Conservation (phyloP, 2,888 invertebrate species). For the Acanthosepion pharaonis region DNA sequence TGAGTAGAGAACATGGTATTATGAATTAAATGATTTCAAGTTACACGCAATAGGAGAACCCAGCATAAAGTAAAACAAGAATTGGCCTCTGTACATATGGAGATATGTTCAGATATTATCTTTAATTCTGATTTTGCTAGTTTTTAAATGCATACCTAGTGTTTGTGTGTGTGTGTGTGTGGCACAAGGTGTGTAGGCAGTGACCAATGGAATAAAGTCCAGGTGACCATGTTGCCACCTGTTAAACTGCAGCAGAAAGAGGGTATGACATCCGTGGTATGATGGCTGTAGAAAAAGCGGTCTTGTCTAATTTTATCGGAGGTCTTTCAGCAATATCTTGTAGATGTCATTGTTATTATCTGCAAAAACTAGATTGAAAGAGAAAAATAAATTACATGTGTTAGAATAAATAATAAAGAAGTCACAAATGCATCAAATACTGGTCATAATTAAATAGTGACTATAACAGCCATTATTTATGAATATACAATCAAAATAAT, state of each 20-base stretch:
- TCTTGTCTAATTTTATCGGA: constrained; percentile 52
- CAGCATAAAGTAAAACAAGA: too few relatives aligned
- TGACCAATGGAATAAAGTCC: neutral
- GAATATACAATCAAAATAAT: too few relatives aligned
- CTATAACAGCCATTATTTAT: too few relatives aligned
- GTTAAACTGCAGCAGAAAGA: neutral
- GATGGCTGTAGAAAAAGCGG: neutral
- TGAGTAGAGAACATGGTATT: too few relatives aligned
- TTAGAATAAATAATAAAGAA: neutral
- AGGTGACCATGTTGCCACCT: neutral
- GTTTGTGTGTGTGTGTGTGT: neutral
- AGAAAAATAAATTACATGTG: neutral
- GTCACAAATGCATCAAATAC: neutral
- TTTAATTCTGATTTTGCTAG: too few relatives aligned
- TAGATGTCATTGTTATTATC: constrained; percentile 58
- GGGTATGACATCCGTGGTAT: constrained; percentile 14
- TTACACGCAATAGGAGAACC: too few relatives aligned
- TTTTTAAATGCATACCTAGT: too few relatives aligned
- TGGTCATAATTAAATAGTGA: neutral
- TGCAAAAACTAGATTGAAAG: constrained; percentile 52
- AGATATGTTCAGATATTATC: too few relatives aligned
- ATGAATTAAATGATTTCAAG: too few relatives aligned
- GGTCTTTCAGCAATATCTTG: constrained; percentile 59
- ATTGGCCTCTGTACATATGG: too few relatives aligned
- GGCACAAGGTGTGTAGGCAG: neutral